A percentile compares a stretch with the other conserved stretches of the same genome.
phyloP scores from a whole-genome alignment of 2,113 vertebrate genomes.

The Chloebia gouldiae region DNA sequence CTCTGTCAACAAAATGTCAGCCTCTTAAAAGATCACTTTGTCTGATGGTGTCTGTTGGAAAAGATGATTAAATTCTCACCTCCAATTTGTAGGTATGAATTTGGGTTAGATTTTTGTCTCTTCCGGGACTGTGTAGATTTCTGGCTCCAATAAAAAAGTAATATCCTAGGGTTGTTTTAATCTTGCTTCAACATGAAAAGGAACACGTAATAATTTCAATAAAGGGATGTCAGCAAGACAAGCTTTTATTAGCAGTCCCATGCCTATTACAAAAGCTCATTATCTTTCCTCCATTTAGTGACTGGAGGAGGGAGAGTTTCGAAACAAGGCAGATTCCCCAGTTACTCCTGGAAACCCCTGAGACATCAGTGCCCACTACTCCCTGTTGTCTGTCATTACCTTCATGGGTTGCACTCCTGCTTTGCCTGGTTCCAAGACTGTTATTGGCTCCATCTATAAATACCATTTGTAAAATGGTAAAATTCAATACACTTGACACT shows the following conservation, averaged over 20 bases:
- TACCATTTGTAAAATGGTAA: background rate
- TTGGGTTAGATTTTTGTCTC: slow-evolving; percentile 24
- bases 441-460: background rate
- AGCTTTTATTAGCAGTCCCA: slow-evolving; percentile 30
- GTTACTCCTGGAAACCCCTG: background rate
- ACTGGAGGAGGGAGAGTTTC: background rate
- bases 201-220: slow-evolving; percentile 46
- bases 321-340: background rate
- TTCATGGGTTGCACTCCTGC: background rate
- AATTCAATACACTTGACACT: background rate
- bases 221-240: background rate
- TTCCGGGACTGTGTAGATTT: slow-evolving; percentile 5
- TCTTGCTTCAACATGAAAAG: slow-evolving; percentile 15
- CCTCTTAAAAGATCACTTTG: slow-evolving; percentile 32
- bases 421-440: background rate
- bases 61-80: background rate
- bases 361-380: background rate
- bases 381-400: background rate
- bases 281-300: slow-evolving; percentile 25
- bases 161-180: background rate
- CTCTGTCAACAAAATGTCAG: slow-evolving; percentile 49
- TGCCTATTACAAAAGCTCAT: slow-evolving; percentile 28
- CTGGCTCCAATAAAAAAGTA: slow-evolving; percentile 15
- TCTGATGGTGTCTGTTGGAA: background rate
- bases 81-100: background rate